Percentiles rank a stretch among this genome's conserved stretches.
phyloP scores from a whole-genome alignment of 2,113 vertebrate genomes.

The Vombatus ursinus region DNA sequence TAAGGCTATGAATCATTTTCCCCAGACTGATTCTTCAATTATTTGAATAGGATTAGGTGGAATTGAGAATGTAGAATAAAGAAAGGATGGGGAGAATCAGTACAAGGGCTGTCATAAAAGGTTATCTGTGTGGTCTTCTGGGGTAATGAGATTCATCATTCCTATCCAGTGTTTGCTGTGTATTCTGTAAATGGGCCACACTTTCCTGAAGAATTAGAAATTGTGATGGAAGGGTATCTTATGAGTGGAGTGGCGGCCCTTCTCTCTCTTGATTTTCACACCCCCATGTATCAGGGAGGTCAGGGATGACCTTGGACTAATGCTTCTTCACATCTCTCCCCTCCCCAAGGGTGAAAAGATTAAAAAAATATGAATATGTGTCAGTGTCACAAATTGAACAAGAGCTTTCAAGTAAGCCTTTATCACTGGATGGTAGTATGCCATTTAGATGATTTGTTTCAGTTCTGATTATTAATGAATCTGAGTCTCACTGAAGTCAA shows the following conservation, averaged over 20 bases:
- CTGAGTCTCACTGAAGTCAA: not conserved
- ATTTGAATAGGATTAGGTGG: not conserved
- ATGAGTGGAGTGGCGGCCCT: not conserved
- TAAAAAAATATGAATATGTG: too few species aligned
- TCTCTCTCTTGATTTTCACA: not conserved
- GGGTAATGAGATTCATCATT: not conserved
- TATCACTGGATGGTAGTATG: not conserved
- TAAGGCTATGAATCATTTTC: not conserved
- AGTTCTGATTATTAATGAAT: not conserved
- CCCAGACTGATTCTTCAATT: not conserved
- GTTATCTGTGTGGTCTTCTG: not conserved
- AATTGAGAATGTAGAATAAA: not conserved
- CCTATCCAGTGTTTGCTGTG: not conserved
- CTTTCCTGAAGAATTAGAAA: not conserved
- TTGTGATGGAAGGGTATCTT: not conserved
- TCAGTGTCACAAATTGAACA: not conserved
- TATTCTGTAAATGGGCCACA: not conserved
- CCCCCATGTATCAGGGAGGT: not conserved
- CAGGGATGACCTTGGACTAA: not conserved
- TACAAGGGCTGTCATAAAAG: not conserved
- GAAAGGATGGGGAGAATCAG: not conserved
- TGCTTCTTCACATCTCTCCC: fast-evolving
- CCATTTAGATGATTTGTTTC: fast-evolving
- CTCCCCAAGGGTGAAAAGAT: not conserved
- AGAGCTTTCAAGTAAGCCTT: not conserved